Base-by-base conservation (phyloP, 2,797 vertebrate species). In the Bovichtus variegatus region DNA sequence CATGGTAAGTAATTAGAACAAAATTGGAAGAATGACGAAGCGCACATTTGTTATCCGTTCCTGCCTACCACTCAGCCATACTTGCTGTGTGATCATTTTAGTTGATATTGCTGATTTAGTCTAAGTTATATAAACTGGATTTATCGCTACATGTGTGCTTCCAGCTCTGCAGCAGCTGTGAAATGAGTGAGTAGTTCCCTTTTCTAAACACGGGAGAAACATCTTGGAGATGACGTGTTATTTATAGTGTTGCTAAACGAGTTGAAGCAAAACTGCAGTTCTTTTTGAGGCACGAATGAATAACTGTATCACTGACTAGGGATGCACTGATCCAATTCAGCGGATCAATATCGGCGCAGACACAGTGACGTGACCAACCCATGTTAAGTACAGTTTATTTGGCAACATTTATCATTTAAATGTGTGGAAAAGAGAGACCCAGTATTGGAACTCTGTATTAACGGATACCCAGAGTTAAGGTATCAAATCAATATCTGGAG, bases 331-430 rank as follows among this genome's bases (percentile, higher is more conserved):
- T 57, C 8, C 9, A 0, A 49, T 23, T 18, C 15, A 63, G 12
- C 5, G 7, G 58, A 4, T 18, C 41, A 0, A 16, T 61, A 38
- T 38, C 18, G 54, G 47, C 8, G 1, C 12, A 43, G 23, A 65
- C 38, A 19, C 34, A 6, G 2, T 55, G 38, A 63, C 2, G 10
- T 21, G 43, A 50, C 51, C 21, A 38, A 78, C 38, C 1, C 27
- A 65, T 9, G 2, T 44, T 51, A 43, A 61, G 18, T 36, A 50
- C 43, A 63, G n/a, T 50, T 49, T 49, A 62, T 61, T 43, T 27
- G 4, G 34, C n/a, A 49, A 19, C 27, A 27, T 5, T 27, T 27
- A 27, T n/a, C n/a, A n/a, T 23, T 44, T 29, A 11, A 38, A 49
- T 38, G n/a, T n/a, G 12, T 23, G 6, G 13, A 25, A 50, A 61